A percentile compares a stretch with the other conserved stretches of the same genome.
These are phyloP conservation scores for Parapsyche elsis DNA, from an alignment of 1,140 invertebrate genomes.

Conservation along the genomic window DNA sequence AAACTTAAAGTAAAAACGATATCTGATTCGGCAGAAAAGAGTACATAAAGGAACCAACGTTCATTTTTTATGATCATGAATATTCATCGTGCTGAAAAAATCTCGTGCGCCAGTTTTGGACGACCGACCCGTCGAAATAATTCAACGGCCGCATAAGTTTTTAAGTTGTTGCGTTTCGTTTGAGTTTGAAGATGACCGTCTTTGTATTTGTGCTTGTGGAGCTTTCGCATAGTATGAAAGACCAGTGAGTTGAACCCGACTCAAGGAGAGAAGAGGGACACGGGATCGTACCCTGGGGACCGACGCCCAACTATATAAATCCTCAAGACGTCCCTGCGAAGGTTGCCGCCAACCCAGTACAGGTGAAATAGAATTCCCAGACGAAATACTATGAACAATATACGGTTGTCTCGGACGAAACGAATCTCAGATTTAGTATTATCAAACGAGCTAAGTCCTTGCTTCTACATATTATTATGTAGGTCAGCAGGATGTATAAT, in stretches of 20 bases:
- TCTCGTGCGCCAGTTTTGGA: neutral
- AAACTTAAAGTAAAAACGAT: no score
- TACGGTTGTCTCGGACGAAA: conserved; percentile 28
- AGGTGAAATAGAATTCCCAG: conserved; percentile 42
- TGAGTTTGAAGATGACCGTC: neutral
- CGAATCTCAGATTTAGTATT: conserved; percentile 14
- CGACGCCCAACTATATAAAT: conserved; percentile 42
- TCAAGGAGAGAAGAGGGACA: conserved; percentile 41
- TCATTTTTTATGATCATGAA: neutral
- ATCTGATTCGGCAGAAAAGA: no score
- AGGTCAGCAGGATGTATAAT: no score
- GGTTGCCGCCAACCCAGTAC: conserved; percentile 14
- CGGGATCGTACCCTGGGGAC: conserved; percentile 35
- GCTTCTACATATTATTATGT: no score
- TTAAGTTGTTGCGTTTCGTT: conserved; percentile 11
- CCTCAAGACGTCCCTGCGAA: conserved; percentile 29
- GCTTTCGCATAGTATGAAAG: conserved; percentile 4
- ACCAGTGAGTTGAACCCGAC: conserved; percentile 36
- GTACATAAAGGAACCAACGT: neutral
- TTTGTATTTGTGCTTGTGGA: neutral
- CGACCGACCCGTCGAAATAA: neutral
- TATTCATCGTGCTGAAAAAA: neutral
- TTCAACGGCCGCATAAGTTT: conserved; percentile 6
- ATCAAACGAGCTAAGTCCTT: neutral
- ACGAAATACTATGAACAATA: conserved; percentile 42